Conservation (phyloP, 2,888 invertebrate species). For the Actias luna region DNA sequence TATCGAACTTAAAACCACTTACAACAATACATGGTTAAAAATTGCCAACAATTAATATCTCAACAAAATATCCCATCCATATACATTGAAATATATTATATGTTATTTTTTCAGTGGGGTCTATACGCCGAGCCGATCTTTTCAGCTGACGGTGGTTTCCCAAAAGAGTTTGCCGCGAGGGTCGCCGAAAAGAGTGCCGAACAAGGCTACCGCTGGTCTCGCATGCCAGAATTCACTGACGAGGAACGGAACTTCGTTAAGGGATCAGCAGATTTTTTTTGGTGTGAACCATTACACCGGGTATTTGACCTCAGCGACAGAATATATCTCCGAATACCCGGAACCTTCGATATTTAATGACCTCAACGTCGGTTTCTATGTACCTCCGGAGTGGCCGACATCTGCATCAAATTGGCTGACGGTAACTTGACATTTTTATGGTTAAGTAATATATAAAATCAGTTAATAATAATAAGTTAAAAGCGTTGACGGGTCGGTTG, state of each 20-base stretch:
- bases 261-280: constrained; percentile 60
- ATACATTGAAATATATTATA: too few relatives aligned
- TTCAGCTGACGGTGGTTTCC: constrained; percentile 76
- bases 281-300: constrained; percentile 87
- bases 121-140: constrained; percentile 75
- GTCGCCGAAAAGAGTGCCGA: constrained; percentile 65
- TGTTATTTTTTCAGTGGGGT: constrained; percentile 62
- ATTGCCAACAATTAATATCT: too few relatives aligned
- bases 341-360: constrained; percentile 39
- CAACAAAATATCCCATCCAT: too few relatives aligned
- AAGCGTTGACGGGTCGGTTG: too few relatives aligned
- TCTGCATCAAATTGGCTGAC: constrained; percentile 51
- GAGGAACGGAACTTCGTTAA: constrained; percentile 55
- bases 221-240: constrained; percentile 68
- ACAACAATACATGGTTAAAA: too few relatives aligned
- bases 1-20: too few relatives aligned
- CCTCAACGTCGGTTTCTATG: constrained; percentile 31
- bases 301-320: constrained; percentile 7
- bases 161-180: constrained; percentile 63
- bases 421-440: constrained; percentile 35
- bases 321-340: background rate
- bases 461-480: too few relatives aligned
- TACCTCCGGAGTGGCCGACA: constrained; percentile 44
- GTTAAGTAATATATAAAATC: too few relatives aligned
- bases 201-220: constrained; percentile 64